Evolutionary conservation across 2,797 vertebrate genomes (phyloP).

Genomic region (Hypotaenidia okinawae): DNA sequence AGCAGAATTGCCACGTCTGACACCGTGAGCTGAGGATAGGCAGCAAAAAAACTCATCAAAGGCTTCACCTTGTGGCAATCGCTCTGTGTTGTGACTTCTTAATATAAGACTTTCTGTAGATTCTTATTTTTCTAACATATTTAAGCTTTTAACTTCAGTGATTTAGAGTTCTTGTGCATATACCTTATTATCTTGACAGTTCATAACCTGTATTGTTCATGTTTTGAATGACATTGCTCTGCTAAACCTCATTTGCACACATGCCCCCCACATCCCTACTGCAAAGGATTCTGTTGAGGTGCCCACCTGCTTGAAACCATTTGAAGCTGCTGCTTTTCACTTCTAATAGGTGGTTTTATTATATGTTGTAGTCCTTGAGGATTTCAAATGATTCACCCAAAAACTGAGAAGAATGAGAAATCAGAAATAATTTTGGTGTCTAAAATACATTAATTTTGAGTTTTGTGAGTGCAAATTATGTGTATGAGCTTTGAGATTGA

Average conservation of each 20-base stretch:
- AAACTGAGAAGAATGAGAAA: neutral
- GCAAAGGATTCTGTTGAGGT: neutral
- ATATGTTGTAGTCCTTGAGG: neutral
- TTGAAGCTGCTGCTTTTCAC: neutral
- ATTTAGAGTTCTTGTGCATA: neutral
- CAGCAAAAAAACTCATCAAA: neutral
- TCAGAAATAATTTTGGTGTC: neutral
- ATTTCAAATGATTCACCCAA: neutral
- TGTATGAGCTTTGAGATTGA: neutral
- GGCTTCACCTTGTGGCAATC: neutral
- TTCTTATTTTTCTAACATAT: neutral
- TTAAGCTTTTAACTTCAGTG: neutral
- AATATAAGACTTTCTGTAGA: neutral
- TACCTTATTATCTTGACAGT: neutral
- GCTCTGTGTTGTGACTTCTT: neutral
- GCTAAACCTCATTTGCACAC: neutral
- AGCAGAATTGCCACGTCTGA: neutral
- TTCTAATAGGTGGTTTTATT: neutral
- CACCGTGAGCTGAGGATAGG: neutral
- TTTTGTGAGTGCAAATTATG: neutral
- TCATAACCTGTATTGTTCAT: neutral
- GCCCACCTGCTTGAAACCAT: neutral
- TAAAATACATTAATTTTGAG: neutral
- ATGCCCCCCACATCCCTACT: rapidly evolving
- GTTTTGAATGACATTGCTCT: neutral